These are phyloP conservation scores for Hypomecis punctinalis DNA, from an alignment of 2,888 invertebrate genomes.

Conservation along the genomic window DNA sequence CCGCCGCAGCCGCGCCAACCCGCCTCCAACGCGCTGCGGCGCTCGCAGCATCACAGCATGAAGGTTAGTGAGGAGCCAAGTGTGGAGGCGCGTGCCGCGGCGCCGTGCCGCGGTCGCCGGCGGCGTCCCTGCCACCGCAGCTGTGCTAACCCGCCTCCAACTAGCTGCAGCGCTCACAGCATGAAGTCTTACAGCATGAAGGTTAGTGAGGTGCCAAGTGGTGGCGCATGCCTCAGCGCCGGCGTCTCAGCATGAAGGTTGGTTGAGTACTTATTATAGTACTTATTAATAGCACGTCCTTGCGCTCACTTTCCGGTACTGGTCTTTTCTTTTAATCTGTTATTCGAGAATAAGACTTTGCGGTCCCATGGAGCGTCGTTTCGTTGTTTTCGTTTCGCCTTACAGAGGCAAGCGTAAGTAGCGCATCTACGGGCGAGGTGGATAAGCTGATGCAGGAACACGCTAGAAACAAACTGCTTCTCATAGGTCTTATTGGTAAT, in stretches of 20 bases:
- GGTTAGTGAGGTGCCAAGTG: constrained; percentile 59
- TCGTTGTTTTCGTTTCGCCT: too few relatives aligned
- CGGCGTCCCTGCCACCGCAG: constrained; percentile 57
- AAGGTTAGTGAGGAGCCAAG: constrained; percentile 75
- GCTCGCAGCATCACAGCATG: constrained; percentile 91
- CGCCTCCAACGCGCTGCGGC: constrained; percentile 86
- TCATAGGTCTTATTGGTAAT: too few relatives aligned
- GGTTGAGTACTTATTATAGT: not conserved
- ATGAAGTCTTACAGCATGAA: constrained; percentile 92
- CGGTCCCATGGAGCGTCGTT: too few relatives aligned
- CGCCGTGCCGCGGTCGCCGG: not conserved
- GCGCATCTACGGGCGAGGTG: too few relatives aligned
- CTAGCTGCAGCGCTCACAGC: constrained; percentile 88
- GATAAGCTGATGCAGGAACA: too few relatives aligned
- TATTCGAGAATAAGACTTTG: too few relatives aligned
- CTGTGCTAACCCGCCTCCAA: constrained; percentile 86
- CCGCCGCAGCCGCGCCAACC: constrained; percentile 84
- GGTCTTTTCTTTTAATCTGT: too few relatives aligned
- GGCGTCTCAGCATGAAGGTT: constrained; percentile 90
- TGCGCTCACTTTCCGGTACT: too few relatives aligned
- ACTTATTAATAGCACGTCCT: not conserved
- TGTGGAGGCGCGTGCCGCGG: not conserved
- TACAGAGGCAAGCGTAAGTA: too few relatives aligned
- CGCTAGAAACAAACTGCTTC: too few relatives aligned
- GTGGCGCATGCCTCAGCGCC: not conserved